Evolutionary conservation across 2,888 invertebrate species (phyloP), one percentile per base, ranked within the genome.

Genomic region (Mamestra brassicae): DNA sequence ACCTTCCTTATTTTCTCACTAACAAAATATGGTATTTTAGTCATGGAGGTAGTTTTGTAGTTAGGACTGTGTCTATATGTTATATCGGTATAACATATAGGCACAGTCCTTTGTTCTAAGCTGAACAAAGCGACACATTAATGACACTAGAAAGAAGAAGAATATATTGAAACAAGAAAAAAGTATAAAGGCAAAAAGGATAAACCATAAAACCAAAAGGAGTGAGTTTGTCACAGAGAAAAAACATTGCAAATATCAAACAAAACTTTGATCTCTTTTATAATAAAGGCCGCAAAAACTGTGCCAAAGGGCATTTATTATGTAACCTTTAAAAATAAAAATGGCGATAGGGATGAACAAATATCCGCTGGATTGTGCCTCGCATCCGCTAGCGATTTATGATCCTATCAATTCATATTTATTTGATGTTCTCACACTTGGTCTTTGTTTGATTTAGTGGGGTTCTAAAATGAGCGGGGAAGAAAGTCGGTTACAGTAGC

Each of bases 391-490:
- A 83, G 86, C 89, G 82, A 85, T 87, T 90, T 92, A 91, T 92
- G 89, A 92, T 91, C 89, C 89, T 89, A 92, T 91, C 92, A 92
- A 93, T 93, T 94, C 93, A 95, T 95, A 95, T 92, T 92, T 95
- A 94, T 95, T 95, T 95, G 93, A 90, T 91, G 90, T 95, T 95
- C 95, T 95, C 95, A 95, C 95, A 95, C 93, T 86, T 83, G 81
- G 80, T 69, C 75, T 54, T 76, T 81, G 82, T 88, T 81, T 83
- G 82, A 71, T 80, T 76, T 65, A 36, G 64, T 13, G 62, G 15
- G 89, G 92, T 81, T 63, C 75, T n/a, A 38, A 80, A 85, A 77
- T 3, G 3, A 80, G 92, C 90, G 93, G 38, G 75, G 0, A 3
- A 1, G 6, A 0, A 4, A 54, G 79, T 34, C 61, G 47, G 15